Conservation (phyloP, 1,140 invertebrate genomes). For the Drosophila watanabei region DNA sequence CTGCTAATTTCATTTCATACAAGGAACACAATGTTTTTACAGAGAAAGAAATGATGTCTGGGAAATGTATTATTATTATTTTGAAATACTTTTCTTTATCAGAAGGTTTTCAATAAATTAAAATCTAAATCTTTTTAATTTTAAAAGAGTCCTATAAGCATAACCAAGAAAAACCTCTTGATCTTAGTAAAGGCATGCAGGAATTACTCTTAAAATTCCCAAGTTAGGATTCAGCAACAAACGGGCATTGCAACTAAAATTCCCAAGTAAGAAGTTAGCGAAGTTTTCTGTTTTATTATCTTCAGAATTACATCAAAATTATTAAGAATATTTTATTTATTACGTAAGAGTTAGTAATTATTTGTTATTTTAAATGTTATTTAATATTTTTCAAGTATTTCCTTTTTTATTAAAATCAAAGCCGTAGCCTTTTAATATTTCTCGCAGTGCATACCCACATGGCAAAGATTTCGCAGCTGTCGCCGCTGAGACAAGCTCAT, state of each 20-base stretch:
- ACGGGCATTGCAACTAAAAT: not conserved
- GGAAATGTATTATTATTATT: not conserved
- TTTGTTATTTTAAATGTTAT: not conserved
- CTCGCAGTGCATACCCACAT: not conserved
- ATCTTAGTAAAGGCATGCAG: too few species aligned
- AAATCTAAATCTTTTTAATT: too few species aligned
- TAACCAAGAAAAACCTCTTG: not conserved
- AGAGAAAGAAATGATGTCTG: not conserved
- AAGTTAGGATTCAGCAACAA: not conserved
- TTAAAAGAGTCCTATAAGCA: too few species aligned
- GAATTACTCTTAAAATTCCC: not conserved
- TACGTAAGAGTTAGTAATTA: too few species aligned
- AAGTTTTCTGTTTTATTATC: too few species aligned
- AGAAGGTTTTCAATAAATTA: not conserved
- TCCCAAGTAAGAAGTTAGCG: not conserved
- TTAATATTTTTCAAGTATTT: not conserved
- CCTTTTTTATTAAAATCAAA: not conserved
- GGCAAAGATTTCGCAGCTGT: conserved; percentile 41
- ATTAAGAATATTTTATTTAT: not conserved
- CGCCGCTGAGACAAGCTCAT: conserved; percentile 55
- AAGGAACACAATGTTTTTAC: conserved; percentile 15
- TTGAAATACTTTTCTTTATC: not conserved
- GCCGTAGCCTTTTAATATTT: not conserved
- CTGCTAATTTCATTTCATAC: conserved; percentile 38
- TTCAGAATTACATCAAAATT: too few species aligned